Percentiles rank a stretch among this genome's conserved stretches.
Evolutionary conservation across 2,113 vertebrate species (phyloP).

Genomic region (Paradoxurus hermaphroditus): DNA sequence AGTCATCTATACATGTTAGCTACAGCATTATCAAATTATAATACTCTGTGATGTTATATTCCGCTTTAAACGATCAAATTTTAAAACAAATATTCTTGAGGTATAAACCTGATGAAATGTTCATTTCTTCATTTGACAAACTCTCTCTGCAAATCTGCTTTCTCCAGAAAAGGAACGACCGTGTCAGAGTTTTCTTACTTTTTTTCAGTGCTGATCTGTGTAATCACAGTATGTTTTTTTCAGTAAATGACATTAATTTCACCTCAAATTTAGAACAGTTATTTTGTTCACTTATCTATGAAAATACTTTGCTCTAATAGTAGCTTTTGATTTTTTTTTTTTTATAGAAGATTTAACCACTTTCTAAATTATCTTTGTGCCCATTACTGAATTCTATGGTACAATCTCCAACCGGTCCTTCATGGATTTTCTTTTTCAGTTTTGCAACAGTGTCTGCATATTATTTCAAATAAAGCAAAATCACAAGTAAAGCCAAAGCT

Average conservation of each 20-base stretch:
- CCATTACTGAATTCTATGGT: background rate
- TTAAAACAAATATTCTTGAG: background rate
- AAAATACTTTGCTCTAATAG: background rate
- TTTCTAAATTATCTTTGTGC: background rate
- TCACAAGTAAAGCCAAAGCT: background rate
- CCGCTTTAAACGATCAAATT: background rate
- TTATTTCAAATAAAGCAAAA: conserved; percentile 51
- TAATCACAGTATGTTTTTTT: background rate
- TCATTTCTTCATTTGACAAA: background rate
- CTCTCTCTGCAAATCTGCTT: background rate
- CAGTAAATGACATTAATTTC: background rate
- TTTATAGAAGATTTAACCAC: background rate
- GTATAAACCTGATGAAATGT: background rate
- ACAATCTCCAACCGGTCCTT: background rate
- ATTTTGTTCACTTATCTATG: background rate
- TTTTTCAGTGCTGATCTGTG: background rate
- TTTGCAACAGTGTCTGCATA: background rate
- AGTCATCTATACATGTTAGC: background rate
- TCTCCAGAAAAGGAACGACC: background rate
- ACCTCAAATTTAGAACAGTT: background rate
- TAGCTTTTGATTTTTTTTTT: conserved; percentile 2
- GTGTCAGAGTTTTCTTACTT: background rate
- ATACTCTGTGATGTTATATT: background rate
- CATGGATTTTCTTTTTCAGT: conserved; percentile 20
- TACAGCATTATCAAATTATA: background rate